A percentile compares a stretch with the other conserved stretches of the same genome.
These are phyloP conservation scores for Steromphala cineraria DNA, from an alignment of 2,888 invertebrate species.

Conservation along the genomic window DNA sequence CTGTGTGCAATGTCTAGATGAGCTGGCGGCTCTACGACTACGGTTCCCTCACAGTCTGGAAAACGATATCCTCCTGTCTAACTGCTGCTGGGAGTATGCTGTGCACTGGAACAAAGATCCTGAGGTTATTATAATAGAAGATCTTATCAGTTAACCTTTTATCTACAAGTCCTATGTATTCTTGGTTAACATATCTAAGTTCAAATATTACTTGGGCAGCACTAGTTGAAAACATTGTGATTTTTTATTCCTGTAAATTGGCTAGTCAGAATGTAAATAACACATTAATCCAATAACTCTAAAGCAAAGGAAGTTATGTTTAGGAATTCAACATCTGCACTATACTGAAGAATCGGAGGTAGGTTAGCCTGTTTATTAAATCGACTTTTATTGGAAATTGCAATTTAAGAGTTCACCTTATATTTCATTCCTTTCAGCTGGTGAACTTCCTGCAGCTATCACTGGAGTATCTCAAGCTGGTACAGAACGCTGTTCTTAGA, in stretches of 20 bases:
- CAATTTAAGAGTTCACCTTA: no score
- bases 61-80: constrained; percentile 86
- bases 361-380: no score
- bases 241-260: neutral
- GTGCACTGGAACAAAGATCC: constrained; percentile 88
- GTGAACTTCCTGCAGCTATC: constrained; percentile 84
- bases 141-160: neutral
- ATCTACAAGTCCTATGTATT: neutral
- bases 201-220: no score
- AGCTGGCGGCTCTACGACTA: constrained; percentile 62
- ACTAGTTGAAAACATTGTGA: no score
- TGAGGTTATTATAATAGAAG: constrained; percentile 51
- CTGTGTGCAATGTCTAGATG: constrained; percentile 40
- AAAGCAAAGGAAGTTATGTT: no score
- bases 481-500: constrained; percentile 82
- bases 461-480: constrained; percentile 82
- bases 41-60: constrained; percentile 92
- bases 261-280: no score
- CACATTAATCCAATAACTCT: no score
- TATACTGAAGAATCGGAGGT: no score
- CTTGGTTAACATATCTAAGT: no score
- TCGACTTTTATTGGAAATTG: no score
- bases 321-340: no score
- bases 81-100: constrained; percentile 94
- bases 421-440: constrained; percentile 43